A percentile compares a stretch with the other conserved stretches of the same genome.
Conservation (phyloP, 2,888 invertebrate species). For the Dysmachus trigonus region DNA sequence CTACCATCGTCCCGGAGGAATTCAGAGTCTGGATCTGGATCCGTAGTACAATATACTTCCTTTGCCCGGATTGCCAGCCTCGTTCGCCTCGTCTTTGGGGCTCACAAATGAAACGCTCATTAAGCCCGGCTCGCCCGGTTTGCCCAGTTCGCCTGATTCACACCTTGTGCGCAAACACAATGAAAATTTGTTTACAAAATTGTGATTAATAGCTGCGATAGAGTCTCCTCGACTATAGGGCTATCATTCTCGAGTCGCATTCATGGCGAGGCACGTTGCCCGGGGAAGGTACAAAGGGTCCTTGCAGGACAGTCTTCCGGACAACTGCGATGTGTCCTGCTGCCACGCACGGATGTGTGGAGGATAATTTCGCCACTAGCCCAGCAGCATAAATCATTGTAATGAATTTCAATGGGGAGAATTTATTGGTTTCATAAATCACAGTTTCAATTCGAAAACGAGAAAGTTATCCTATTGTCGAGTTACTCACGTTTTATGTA, state of each 20-base stretch:
- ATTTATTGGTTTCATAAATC: slow-evolving; percentile 46
- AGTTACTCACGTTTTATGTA: slow-evolving; percentile 39
- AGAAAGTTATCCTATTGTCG: slow-evolving; percentile 44
- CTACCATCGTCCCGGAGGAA: not conserved
- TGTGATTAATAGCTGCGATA: slow-evolving; percentile 28
- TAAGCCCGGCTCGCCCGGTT: not conserved
- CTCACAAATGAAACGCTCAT: not conserved
- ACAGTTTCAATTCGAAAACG: slow-evolving; percentile 45
- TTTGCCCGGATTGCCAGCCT: not conserved
- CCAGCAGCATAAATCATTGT: slow-evolving; percentile 42
- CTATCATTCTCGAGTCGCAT: not conserved
- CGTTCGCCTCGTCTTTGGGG: not conserved
- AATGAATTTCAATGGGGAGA: slow-evolving; percentile 43
- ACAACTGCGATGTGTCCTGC: slow-evolving; percentile 13
- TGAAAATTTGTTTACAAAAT: slow-evolving; percentile 21
- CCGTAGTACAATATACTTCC: not conserved
- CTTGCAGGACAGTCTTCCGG: not conserved
- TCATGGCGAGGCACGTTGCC: not conserved
- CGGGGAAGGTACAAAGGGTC: not conserved
- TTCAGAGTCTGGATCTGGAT: not conserved
- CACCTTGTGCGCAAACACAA: slow-evolving; percentile 21
- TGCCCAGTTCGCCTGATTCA: not conserved
- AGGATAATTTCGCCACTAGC: slow-evolving; percentile 21
- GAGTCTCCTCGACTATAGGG: not conserved
- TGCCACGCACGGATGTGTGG: slow-evolving; percentile 3